Evolutionary conservation across 2,113 vertebrate genomes (phyloP).

Genomic region (Columba janthina): DNA sequence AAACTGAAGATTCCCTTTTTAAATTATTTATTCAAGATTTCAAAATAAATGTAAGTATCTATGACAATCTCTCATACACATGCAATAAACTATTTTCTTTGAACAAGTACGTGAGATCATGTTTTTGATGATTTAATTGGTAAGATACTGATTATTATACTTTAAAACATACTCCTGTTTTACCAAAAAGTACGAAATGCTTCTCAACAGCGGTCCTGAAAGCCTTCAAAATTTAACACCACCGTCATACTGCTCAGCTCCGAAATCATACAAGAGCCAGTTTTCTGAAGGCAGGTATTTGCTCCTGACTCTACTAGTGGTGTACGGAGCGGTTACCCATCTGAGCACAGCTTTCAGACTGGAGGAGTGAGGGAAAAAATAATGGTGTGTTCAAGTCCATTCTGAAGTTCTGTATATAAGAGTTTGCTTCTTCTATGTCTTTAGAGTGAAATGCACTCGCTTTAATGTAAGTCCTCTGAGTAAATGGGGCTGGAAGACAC

Average conservation of each 20-base stretch:
- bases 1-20: background rate
- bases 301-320: background rate
- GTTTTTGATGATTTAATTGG: background rate
- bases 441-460: background rate
- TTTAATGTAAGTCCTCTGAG: background rate
- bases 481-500: background rate
- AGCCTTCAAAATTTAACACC: background rate
- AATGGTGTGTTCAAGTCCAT: background rate
- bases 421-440: background rate
- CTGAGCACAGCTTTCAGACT: background rate
- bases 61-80: background rate
- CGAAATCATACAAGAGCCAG: background rate
- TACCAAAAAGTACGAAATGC: background rate
- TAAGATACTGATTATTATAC: background rate
- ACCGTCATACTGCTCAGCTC: background rate
- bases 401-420: background rate
- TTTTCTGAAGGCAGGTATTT: background rate
- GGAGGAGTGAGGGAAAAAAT: background rate
- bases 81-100: background rate
- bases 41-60: background rate
- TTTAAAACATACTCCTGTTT: background rate
- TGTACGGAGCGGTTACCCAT: accelerated
- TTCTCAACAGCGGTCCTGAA: background rate
- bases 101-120: background rate
- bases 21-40: background rate